These are phyloP conservation scores for Endomychus coccineus DNA, from an alignment of 2,888 invertebrate species.

Conservation along the genomic window DNA sequence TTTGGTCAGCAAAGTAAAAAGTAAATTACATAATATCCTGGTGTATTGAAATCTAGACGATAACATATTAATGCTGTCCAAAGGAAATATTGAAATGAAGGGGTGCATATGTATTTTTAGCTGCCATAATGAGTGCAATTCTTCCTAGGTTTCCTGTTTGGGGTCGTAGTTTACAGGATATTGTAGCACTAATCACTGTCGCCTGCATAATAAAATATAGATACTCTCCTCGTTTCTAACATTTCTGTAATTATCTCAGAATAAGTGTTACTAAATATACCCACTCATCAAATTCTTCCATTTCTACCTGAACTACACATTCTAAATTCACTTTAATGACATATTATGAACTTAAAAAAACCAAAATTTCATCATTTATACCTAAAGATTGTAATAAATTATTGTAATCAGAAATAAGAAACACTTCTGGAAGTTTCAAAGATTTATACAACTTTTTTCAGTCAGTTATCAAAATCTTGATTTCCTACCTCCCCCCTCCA, in stretches of 20 bases:
- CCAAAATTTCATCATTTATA: no score
- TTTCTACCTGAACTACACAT: no score
- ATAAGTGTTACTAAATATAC: no score
- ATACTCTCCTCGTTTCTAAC: slow-evolving; percentile 7
- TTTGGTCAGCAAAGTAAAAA: slow-evolving; percentile 29
- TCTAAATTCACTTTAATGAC: no score
- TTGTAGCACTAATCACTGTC: slow-evolving; percentile 42
- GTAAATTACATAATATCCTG: slow-evolving; percentile 39
- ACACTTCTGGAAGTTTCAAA: no score
- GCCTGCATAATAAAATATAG: slow-evolving; percentile 11
- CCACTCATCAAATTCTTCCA: no score
- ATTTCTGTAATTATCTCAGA: slow-evolving; percentile 5
- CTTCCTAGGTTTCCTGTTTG: slow-evolving; percentile 37
- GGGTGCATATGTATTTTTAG: slow-evolving; percentile 43
- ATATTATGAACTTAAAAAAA: no score
- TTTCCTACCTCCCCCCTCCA: no score
- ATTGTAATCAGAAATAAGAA: no score
- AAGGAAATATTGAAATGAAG: slow-evolving; percentile 40
- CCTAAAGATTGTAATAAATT: no score
- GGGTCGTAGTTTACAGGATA: slow-evolving; percentile 40
- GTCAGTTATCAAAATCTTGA: no score
- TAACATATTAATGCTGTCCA: slow-evolving; percentile 42
- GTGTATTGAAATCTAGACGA: slow-evolving; percentile 34
- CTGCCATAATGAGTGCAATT: slow-evolving; percentile 39
- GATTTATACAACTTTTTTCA: no score